A percentile compares a stretch with the other conserved stretches of the same genome.
Conservation (phyloP, 2,113 vertebrate genomes). For the Corythornis cristatus region DNA sequence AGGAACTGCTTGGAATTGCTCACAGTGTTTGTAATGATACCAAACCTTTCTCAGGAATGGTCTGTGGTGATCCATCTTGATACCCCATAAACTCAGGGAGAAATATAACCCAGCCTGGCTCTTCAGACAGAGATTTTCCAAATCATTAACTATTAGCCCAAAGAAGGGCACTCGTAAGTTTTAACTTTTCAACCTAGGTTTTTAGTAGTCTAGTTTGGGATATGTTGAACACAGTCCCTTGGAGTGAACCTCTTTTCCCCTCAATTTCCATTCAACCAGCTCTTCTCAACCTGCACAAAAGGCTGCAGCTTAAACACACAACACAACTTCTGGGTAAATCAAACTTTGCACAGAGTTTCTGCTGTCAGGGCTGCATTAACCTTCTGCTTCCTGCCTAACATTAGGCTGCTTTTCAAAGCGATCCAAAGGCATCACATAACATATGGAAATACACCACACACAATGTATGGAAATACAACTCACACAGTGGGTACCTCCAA, state of each 20-base stretch:
- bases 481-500: neutral
- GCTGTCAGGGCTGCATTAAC: neutral
- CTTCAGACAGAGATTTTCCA: neutral
- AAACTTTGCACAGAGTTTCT: neutral
- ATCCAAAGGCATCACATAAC: neutral
- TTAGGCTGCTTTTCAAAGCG: neutral
- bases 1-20: neutral
- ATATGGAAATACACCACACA: neutral
- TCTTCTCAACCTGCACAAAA: neutral
- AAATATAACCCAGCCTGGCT: neutral
- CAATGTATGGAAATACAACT: neutral
- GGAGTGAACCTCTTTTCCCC: neutral
- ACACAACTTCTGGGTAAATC: neutral
- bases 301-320: neutral
- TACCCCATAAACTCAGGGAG: neutral
- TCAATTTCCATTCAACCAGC: neutral
- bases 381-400: neutral
- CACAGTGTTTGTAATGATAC: neutral
- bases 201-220: neutral
- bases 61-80: neutral
- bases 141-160: neutral
- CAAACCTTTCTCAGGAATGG: neutral
- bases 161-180: neutral
- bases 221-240: neutral
- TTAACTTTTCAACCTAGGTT: neutral